phyloP scores from a whole-genome alignment of 2,113 vertebrate species.

The Calyptomena viridis region DNA sequence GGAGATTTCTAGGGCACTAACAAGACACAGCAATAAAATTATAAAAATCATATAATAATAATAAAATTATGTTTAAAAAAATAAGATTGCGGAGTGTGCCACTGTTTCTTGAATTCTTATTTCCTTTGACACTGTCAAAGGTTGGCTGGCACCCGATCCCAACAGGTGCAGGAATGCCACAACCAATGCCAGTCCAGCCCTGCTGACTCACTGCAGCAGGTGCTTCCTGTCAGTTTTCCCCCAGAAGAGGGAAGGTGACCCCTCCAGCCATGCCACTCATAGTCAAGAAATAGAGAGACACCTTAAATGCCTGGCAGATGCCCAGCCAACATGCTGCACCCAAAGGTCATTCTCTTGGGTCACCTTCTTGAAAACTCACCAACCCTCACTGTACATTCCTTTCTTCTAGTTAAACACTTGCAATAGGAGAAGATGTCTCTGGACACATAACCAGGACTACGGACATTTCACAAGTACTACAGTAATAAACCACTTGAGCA shows the following conservation, averaged over 20 bases:
- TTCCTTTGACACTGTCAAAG: background rate
- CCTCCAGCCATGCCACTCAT: background rate
- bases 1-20: background rate
- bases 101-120: background rate
- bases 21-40: background rate
- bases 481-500: background rate
- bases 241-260: background rate
- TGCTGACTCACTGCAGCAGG: constrained; percentile 5
- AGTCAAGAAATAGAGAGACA: background rate
- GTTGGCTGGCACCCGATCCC: background rate
- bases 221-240: background rate
- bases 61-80: background rate
- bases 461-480: background rate
- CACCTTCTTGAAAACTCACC: background rate
- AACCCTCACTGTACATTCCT: background rate
- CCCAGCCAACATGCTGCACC: background rate
- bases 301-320: background rate
- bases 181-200: background rate
- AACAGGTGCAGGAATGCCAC: background rate
- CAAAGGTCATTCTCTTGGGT: background rate
- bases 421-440: background rate
- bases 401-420: background rate
- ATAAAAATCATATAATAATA: background rate
- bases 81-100: rapidly evolving
- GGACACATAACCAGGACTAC: background rate